Evolutionary conservation across 2,113 vertebrate species (phyloP).

Genomic region (Calyptommatus sinebrachiatus): DNA sequence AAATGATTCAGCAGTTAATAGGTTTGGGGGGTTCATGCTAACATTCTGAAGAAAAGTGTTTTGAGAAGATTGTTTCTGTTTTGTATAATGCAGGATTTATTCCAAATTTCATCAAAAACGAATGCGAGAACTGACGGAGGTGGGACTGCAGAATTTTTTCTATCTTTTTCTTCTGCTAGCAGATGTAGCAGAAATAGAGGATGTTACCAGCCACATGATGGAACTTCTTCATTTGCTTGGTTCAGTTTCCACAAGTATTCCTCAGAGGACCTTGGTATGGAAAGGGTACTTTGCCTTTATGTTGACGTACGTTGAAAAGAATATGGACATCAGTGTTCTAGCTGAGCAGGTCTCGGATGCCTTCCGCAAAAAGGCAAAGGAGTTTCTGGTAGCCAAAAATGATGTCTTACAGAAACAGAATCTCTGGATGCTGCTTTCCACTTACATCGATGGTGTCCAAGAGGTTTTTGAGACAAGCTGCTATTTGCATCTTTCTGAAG

Average conservation of each 20-base stretch:
- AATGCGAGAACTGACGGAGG: constrained; percentile 91
- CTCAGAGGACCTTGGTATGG: constrained; percentile 83
- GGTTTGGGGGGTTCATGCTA: too few species aligned
- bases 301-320: constrained; percentile 86
- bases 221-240: constrained; percentile 83
- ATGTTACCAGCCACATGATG: constrained; percentile 79
- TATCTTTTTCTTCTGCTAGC: constrained; percentile 87
- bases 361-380: constrained; percentile 86
- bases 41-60: background rate
- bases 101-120: constrained; percentile 92
- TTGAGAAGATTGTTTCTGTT: background rate
- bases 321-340: constrained; percentile 82
- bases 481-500: constrained; percentile 84
- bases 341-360: constrained; percentile 80
- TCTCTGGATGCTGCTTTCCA: constrained; percentile 87
- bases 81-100: constrained; percentile 81
- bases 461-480: constrained; percentile 90
- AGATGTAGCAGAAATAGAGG: constrained; percentile 82
- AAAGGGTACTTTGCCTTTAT: constrained; percentile 87
- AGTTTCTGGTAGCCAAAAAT: constrained; percentile 87
- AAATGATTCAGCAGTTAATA: too few species aligned
- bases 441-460: constrained; percentile 89
- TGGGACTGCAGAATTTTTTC: constrained; percentile 90
- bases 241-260: constrained; percentile 62
- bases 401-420: constrained; percentile 80